These are phyloP conservation scores for Muscidifurax raptorellus DNA, from an alignment of 1,140 invertebrate genomes.

Conservation along the genomic window DNA sequence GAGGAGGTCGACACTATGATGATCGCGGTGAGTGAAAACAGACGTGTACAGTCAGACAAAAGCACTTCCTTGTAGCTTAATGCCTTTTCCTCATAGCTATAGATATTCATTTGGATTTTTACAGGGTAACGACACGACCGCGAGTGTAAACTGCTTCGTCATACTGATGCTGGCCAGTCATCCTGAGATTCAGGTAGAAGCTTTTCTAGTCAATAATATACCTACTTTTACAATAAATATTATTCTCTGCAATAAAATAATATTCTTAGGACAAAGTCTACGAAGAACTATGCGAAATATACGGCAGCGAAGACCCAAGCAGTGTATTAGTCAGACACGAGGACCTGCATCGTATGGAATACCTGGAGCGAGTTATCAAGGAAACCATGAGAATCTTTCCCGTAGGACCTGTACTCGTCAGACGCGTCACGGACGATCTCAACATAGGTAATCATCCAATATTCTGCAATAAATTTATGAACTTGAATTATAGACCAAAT, in stretches of 20 bases:
- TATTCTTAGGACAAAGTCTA: conserved; percentile 75
- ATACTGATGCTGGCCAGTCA: conserved; percentile 79
- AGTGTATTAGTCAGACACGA: conserved; percentile 67
- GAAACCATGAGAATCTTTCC: conserved; percentile 81
- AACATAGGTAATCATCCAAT: conserved; percentile 53
- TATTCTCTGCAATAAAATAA: neutral
- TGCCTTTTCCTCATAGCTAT: neutral
- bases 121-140: conserved; percentile 86
- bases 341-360: conserved; percentile 78
- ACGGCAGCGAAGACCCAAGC: conserved; percentile 65
- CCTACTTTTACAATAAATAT: neutral
- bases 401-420: conserved; percentile 77
- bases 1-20: conserved; percentile 88
- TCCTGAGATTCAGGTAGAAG: conserved; percentile 77
- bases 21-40: conserved; percentile 71
- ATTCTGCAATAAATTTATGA: neutral
- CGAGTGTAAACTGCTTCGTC: conserved; percentile 78
- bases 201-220: conserved; percentile 11
- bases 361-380: conserved; percentile 80
- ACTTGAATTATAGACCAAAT: neutral
- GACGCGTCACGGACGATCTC: conserved; percentile 71
- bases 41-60: neutral
- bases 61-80: neutral
- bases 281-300: conserved; percentile 77
- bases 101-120: conserved; percentile 50